Base-by-base conservation (phyloP, 2,797 vertebrate genomes). In the Poeciliopsis infans region DNA sequence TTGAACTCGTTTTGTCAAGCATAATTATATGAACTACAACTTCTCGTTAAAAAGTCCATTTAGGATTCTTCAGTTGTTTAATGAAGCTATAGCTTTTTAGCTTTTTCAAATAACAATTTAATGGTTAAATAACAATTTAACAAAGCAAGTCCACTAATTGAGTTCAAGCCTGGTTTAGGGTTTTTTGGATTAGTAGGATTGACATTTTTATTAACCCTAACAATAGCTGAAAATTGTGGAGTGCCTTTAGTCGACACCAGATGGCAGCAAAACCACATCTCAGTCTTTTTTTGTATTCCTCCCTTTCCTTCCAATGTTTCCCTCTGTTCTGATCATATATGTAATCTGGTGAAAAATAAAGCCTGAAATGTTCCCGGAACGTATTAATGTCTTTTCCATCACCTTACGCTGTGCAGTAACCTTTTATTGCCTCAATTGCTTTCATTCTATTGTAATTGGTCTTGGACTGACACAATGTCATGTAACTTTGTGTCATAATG, bases 201-300 rank as follows among this genome's bases (percentile, higher is more conserved):
- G 47, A 72, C 39, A 28, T 43, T 11, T 53, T 25, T 25, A 25
- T 10, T 53, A 53, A 25, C 7, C 51, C 23, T 53, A 53, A 53
- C 51, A 6, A 23, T 41, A 49, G 49, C 13, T 59, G 7, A 47
- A 64, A 41, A 31, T 45, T 11, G 7, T 51, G 49, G 45, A 76
- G 13, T 92, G 88, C 85, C 70, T 57, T 43, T 2, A 20, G n/a
- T 4, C 2, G 53, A 77, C 93, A 94, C 92, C 87, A 95, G 94
- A 94, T 94, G 94, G 94, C 94, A 95, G 88, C 85, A 91, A 73
- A 91, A 83, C 76, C 83, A 86, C 79, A 23, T 80, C 72, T 8
- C 11, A 82, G 20, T 59, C 43, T 28, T 59, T 25, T 57, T 15
- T 64, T 25, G 4, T 61, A 25, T 64, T 15, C 39, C 59, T 78